phyloP scores from a whole-genome alignment of 2,797 vertebrate genomes.

The Thalassophryne amazonica region DNA sequence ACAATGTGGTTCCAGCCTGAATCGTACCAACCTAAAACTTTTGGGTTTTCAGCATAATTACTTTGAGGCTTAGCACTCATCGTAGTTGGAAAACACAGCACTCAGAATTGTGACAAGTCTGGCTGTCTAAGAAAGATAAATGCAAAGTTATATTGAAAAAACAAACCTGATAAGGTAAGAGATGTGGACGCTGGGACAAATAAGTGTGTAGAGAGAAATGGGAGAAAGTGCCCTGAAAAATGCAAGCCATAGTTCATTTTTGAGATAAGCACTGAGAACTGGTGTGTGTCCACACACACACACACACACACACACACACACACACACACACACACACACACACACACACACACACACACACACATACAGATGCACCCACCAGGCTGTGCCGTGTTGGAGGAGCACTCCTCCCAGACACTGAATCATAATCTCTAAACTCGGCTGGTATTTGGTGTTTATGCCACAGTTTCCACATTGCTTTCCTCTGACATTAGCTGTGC shows the following conservation, averaged over 20 bases:
- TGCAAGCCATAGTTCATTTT: constrained; percentile 33
- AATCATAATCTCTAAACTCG: constrained; percentile 87
- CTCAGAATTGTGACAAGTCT: neutral
- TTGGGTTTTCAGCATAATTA: no score
- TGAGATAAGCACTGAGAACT: constrained; percentile 41
- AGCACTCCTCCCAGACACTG: constrained; percentile 83
- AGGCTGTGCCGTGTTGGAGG: constrained; percentile 28
- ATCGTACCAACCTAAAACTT: no score
- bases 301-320: no score
- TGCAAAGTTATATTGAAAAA: constrained; percentile 3
- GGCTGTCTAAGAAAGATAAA: neutral
- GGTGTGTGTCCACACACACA: constrained; percentile 21
- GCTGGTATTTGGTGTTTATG: constrained; percentile 88
- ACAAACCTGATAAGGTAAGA: constrained; percentile 21
- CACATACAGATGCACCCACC: neutral
- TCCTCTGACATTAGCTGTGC: constrained; percentile 83
- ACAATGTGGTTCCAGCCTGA: no score
- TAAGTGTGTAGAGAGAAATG: neutral
- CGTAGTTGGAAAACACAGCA: neutral
- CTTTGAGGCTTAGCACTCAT: neutral
- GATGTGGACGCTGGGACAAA: constrained; percentile 11
- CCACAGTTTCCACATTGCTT: constrained; percentile 88
- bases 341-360: no score
- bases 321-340: no score
- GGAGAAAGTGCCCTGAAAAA: constrained; percentile 35